Evolutionary conservation across 2,888 invertebrate species (phyloP).

Genomic region (Meganola albula): DNA sequence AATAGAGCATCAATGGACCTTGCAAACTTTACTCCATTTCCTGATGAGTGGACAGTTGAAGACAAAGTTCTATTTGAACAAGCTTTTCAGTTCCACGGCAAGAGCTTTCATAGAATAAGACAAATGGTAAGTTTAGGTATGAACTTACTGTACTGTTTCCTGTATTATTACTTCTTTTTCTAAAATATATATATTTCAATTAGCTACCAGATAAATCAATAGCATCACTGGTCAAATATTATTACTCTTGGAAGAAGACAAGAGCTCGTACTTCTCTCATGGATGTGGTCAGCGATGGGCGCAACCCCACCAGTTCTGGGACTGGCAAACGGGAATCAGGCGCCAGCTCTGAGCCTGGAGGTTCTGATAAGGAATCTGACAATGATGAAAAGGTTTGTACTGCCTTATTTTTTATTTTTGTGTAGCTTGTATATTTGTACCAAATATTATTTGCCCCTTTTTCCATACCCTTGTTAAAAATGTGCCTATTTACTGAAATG

Average conservation of each 20-base stretch:
- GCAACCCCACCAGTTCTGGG: conserved; percentile 83
- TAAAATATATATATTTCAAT: conserved; percentile 14
- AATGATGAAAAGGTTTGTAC: conserved; percentile 92
- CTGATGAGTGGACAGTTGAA: conserved; percentile 98
- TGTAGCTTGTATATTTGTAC: conserved; percentile 25
- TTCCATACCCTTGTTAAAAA: neutral
- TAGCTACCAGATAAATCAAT: conserved; percentile 98
- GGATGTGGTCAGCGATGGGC: conserved; percentile 88
- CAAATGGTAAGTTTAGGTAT: conserved; percentile 93
- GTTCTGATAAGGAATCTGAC: conserved; percentile 91
- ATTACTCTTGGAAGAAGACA: conserved; percentile 99
- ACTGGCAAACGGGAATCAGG: conserved; percentile 83
- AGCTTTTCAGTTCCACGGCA: conserved; percentile 98
- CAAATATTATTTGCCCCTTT: conserved; percentile 31
- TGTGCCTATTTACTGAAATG: neutral
- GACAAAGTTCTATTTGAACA: conserved; percentile 99
- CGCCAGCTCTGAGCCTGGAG: conserved; percentile 87
- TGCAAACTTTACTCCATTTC: conserved; percentile 97
- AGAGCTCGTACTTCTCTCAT: conserved; percentile 94
- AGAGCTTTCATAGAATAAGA: conserved; percentile 96
- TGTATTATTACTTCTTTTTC: neutral
- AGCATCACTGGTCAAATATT: conserved; percentile 96
- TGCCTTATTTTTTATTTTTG: conserved; percentile 7
- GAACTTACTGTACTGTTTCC: too few relatives aligned
- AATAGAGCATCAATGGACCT: conserved; percentile 94